Percentiles rank a stretch among this genome's conserved stretches.
phyloP scores from a whole-genome alignment of 2,113 vertebrate genomes.

The Camelus bactrianus region DNA sequence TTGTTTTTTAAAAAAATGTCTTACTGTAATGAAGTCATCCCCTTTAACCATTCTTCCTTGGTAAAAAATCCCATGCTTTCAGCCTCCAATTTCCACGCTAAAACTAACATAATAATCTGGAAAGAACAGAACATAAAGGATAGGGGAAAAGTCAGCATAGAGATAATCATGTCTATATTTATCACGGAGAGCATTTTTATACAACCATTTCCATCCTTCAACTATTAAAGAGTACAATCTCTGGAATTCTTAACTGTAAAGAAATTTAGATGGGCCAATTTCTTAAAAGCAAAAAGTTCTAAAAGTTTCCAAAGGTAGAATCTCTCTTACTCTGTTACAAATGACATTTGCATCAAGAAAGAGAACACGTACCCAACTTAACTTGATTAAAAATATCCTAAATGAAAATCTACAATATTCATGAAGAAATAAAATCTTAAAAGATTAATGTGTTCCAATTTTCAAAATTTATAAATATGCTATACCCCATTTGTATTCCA shows the following conservation, averaged over 20 bases:
- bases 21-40: constrained; percentile 98
- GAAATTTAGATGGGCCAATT: constrained; percentile 47
- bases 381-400: constrained; percentile 48
- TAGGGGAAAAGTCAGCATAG: constrained; percentile 72
- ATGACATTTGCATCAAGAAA: constrained; percentile 55
- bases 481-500: constrained; percentile 63
- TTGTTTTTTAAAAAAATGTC: constrained; percentile 83
- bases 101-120: constrained; percentile 98
- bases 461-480: constrained; percentile 63
- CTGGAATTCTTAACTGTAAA: constrained; percentile 64
- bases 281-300: constrained; percentile 59
- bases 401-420: constrained; percentile 42
- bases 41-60: constrained; percentile 98
- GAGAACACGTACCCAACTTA: constrained; percentile 24
- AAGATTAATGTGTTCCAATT: constrained; percentile 51
- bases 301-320: constrained; percentile 55
- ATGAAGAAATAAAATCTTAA: constrained; percentile 32
- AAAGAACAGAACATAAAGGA: constrained; percentile 79
- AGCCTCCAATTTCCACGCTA: constrained; percentile 98
- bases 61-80: constrained; percentile 99
- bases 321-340: constrained; percentile 42
- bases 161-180: constrained; percentile 68
- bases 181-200: constrained; percentile 76
- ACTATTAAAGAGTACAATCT: constrained; percentile 53
- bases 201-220: constrained; percentile 58